These are phyloP conservation scores for Diaprepes abbreviatus DNA, from an alignment of 2,888 invertebrate species.

Conservation along the genomic window DNA sequence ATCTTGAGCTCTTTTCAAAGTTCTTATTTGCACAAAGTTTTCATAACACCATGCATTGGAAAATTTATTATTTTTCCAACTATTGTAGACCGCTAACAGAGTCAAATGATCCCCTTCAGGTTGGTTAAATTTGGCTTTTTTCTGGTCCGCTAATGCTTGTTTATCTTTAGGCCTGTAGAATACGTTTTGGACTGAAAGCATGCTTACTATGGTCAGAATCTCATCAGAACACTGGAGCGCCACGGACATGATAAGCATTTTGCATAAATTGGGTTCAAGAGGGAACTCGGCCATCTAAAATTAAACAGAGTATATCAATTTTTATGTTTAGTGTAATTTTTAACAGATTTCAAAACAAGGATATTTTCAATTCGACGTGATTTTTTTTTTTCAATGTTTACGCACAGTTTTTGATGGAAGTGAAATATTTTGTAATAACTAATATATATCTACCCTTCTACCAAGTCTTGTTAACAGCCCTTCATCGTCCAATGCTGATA, in stretches of 20 bases:
- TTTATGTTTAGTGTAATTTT: too few relatives aligned
- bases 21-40: constrained; percentile 98
- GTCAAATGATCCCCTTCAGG: constrained; percentile 98
- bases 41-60: constrained; percentile 99
- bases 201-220: constrained; percentile 97
- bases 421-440: too few relatives aligned
- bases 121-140: constrained; percentile 99
- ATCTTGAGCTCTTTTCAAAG: constrained; percentile 96
- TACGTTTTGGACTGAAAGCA: constrained; percentile 99
- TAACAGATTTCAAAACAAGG: too few relatives aligned
- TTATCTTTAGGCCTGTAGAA: constrained; percentile 97
- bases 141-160: constrained; percentile 97
- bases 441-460: constrained; percentile 72
- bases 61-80: constrained; percentile 99
- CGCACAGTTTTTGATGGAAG: too few relatives aligned
- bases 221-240: constrained; percentile 98
- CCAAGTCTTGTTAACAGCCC: constrained; percentile 88
- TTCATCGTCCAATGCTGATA: constrained; percentile 96
- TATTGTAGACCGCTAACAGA: constrained; percentile 97
- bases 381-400: too few relatives aligned
- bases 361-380: too few relatives aligned
- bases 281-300: constrained; percentile 99
- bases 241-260: constrained; percentile 99
- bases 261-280: constrained; percentile 96
- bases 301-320: too few relatives aligned